phyloP scores from a whole-genome alignment of 2,888 invertebrate species.

The Orchesellides sinensis region DNA sequence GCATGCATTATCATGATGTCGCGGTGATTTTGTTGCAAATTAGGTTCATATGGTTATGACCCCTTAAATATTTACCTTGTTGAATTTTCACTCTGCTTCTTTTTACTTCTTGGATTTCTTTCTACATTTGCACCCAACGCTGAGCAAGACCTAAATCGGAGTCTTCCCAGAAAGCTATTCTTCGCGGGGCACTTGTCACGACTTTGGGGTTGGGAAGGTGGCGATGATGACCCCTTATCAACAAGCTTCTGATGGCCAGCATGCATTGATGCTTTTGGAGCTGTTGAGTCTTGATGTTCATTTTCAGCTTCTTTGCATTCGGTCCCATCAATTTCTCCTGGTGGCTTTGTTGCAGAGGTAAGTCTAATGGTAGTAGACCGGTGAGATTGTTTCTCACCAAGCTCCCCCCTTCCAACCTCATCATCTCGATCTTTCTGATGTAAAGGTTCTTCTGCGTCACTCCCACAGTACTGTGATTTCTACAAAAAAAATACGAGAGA shows the following conservation, averaged over 20 bases:
- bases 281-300: constrained; percentile 14
- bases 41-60: no score
- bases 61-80: no score
- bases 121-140: constrained; percentile 35
- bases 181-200: constrained; percentile 1
- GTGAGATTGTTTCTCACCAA: constrained; percentile 20
- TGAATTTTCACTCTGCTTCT: constrained; percentile 14
- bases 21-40: no score
- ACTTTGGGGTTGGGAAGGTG: constrained; percentile 5
- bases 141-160: constrained; percentile 57
- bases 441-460: constrained; percentile 64
- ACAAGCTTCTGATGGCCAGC: not conserved
- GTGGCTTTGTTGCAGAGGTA: constrained; percentile 9
- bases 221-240: constrained; percentile 22
- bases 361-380: constrained; percentile 18
- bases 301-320: not conserved
- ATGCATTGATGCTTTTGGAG: constrained; percentile 8
- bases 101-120: not conserved
- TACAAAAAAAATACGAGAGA: constrained; percentile 23
- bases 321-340: constrained; percentile 17
- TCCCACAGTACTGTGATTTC: constrained; percentile 65
- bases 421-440: constrained; percentile 61
- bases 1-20: no score
- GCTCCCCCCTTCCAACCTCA: constrained; percentile 30
- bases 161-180: constrained; percentile 41